These are phyloP conservation scores for Eulemur albifrons DNA, from an alignment of 2,797 vertebrate genomes.

Conservation along the genomic window DNA sequence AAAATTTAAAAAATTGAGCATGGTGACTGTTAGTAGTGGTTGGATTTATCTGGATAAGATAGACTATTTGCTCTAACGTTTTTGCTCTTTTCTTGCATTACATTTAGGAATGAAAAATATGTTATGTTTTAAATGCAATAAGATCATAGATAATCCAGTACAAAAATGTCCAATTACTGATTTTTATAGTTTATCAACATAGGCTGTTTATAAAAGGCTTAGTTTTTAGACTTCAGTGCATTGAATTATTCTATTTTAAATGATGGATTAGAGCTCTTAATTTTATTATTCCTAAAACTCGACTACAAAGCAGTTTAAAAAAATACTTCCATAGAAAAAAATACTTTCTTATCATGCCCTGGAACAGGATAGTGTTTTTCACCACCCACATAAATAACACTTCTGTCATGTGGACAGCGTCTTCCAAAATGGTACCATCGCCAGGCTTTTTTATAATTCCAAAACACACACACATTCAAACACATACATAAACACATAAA, in stretches of 20 bases:
- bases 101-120: slow-evolving; percentile 61
- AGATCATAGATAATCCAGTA: slow-evolving; percentile 51
- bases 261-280: slow-evolving; percentile 53
- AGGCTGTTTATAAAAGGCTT: slow-evolving; percentile 59
- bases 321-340: slow-evolving; percentile 49
- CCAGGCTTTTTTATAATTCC: not conserved
- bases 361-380: not conserved
- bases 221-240: slow-evolving; percentile 41
- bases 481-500: not conserved
- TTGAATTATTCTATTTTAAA: slow-evolving; percentile 62
- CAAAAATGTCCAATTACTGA: slow-evolving; percentile 56
- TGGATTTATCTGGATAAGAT: slow-evolving; percentile 40
- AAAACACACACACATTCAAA: not conserved
- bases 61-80: slow-evolving; percentile 17
- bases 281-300: slow-evolving; percentile 51
- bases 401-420: not conserved
- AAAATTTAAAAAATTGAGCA: not conserved
- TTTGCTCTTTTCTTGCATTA: slow-evolving; percentile 34
- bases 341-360: not conserved
- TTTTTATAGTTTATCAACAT: slow-evolving; percentile 65
- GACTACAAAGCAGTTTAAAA: slow-evolving; percentile 41
- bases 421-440: not conserved
- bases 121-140: slow-evolving; percentile 47
- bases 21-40: not conserved
- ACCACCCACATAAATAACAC: not conserved